A percentile compares a stretch with the other conserved stretches of the same genome.
Conservation (phyloP, 1,140 invertebrate genomes). For the Formica selysi region DNA sequence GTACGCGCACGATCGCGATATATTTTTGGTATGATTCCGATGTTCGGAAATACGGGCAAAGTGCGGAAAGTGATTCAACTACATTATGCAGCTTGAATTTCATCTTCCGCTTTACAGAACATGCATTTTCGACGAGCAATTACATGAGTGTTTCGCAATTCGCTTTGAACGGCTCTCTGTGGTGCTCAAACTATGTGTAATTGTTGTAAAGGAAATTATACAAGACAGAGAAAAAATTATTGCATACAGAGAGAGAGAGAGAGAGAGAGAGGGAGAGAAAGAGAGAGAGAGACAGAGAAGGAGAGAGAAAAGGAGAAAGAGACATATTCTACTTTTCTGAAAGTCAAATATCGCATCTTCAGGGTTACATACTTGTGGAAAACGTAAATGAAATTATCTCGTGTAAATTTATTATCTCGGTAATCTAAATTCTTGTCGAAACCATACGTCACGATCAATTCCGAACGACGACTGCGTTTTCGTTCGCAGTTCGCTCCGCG, state of each 20-base stretch:
- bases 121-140: neutral
- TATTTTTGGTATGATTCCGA: neutral
- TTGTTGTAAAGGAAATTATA: conserved; percentile 27
- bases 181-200: neutral
- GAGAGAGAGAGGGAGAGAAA: neutral
- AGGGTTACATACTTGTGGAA: neutral
- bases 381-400: conserved; percentile 20
- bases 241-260: neutral
- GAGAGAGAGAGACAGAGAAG: neutral
- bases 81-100: neutral
- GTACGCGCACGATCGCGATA: neutral
- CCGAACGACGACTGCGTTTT: neutral
- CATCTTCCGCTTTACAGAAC: neutral
- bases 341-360: conserved; percentile 18
- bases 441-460: neutral
- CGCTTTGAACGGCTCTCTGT: neutral
- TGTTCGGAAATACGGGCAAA: too few relatives aligned
- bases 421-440: neutral
- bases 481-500: neutral
- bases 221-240: neutral
- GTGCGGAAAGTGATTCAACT: neutral
- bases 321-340: neutral
- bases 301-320: neutral
- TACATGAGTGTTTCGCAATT: neutral
- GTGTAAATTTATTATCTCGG: neutral